Conservation (phyloP, 2,113 vertebrate genomes). For the Chrysochloris asiatica region DNA sequence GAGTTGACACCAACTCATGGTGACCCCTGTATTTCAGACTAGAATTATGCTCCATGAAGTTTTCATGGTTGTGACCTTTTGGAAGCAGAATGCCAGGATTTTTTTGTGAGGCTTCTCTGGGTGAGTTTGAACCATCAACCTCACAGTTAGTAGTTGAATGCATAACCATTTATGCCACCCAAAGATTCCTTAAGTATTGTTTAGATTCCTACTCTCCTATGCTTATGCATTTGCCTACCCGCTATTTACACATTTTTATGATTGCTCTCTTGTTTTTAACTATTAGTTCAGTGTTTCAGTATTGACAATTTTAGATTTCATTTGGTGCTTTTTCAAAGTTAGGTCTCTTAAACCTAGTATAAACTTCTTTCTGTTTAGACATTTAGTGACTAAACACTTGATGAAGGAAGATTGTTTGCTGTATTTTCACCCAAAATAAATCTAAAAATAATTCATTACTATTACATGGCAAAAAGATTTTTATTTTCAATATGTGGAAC, state of each 20-base stretch:
- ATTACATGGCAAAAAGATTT: not conserved
- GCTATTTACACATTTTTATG: not conserved
- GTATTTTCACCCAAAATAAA: constrained; percentile 46
- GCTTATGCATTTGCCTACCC: constrained; percentile 1
- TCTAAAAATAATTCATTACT: not conserved
- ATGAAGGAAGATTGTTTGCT: not conserved
- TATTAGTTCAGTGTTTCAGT: not conserved
- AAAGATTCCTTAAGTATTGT: not conserved
- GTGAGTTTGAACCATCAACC: not conserved
- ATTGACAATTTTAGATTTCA: constrained; percentile 28
- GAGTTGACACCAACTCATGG: not conserved
- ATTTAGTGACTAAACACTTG: constrained; percentile 18
- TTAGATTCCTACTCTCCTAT: not conserved
- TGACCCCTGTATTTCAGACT: not conserved
- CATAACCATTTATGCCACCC: not conserved
- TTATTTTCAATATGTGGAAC: not conserved
- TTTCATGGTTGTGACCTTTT: not conserved
- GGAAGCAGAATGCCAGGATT: not conserved
- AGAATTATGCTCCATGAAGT: not conserved
- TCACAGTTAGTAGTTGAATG: not conserved
- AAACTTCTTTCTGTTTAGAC: constrained; percentile 22
- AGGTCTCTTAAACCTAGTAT: not conserved
- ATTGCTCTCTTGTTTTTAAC: constrained; percentile 38
- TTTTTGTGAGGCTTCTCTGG: not conserved
- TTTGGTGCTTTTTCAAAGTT: constrained; percentile 41